Conservation (phyloP, 92 coral and sea anemone genomes). For the Epizoanthus fatuus region DNA sequence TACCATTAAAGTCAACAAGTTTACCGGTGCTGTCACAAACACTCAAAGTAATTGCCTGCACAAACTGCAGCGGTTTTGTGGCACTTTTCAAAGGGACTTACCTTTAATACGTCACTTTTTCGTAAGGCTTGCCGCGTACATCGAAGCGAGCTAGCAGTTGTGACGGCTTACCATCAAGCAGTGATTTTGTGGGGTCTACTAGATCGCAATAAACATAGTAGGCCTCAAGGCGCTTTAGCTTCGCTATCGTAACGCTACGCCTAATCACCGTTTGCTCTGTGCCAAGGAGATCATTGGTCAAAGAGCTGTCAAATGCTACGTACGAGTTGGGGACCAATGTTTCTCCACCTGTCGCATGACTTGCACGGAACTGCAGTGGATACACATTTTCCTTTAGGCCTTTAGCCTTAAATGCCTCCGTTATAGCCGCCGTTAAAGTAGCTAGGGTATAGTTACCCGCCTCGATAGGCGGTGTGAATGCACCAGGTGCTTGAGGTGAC, state of each 20-base stretch:
- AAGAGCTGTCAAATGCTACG: not conserved
- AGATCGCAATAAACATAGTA: not conserved
- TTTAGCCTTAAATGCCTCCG: not conserved
- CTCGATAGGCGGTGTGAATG: not conserved
- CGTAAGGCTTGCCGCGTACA: not conserved
- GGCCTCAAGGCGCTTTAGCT: not conserved
- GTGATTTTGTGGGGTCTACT: not conserved
- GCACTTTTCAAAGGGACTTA: too few relatives aligned
- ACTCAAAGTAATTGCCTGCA: too few relatives aligned
- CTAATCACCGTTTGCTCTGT: too few relatives aligned
- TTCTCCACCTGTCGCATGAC: not conserved
- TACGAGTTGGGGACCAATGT: not conserved
- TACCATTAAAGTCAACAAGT: too few relatives aligned
- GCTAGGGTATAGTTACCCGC: constrained; percentile 5
- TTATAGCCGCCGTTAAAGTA: not conserved
- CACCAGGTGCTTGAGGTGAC: not conserved
- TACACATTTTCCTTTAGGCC: not conserved
- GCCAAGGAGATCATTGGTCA: not conserved
- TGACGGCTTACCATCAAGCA: not conserved
- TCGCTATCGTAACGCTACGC: not conserved
- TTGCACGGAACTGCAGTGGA: not conserved
- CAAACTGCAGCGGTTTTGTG: too few relatives aligned
- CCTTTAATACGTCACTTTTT: too few relatives aligned
- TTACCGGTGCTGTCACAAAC: too few relatives aligned
- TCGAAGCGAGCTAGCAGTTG: constrained; percentile 13